These are phyloP conservation scores for Sylvia atricapilla DNA, from an alignment of 2,113 vertebrate genomes.

Conservation along the genomic window DNA sequence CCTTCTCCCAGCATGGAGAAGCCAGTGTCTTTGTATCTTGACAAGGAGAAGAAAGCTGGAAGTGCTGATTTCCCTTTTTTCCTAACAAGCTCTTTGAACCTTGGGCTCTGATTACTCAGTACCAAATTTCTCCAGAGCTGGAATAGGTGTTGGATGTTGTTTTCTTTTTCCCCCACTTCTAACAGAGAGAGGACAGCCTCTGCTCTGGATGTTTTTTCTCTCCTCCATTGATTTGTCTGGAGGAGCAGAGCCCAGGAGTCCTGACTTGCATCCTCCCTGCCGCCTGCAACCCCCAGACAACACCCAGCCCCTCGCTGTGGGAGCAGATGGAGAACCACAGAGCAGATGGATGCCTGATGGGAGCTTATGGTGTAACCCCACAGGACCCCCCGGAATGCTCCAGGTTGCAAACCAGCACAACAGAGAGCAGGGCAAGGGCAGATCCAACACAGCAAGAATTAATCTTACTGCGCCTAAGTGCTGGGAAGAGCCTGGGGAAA, in stretches of 20 bases:
- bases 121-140: not conserved
- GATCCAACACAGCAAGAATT: not conserved
- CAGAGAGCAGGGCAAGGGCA: not conserved
- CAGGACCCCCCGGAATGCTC: not conserved
- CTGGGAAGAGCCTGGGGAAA: not conserved
- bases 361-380: not conserved
- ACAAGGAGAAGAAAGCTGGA: not conserved
- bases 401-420: not conserved
- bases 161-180: not conserved
- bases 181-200: not conserved
- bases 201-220: not conserved
- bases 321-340: not conserved
- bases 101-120: not conserved
- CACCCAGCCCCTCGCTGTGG: accelerated
- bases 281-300: not conserved
- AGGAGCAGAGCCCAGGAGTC: not conserved
- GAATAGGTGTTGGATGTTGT: not conserved
- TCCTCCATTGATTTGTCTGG: not conserved
- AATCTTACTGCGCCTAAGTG: not conserved
- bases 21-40: not conserved
- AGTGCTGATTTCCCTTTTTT: not conserved
- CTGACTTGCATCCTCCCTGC: accelerated
- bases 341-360: not conserved
- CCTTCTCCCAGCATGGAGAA: accelerated
- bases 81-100: not conserved